phyloP scores from a whole-genome alignment of 2,797 vertebrate species.

The Periparus ater region DNA sequence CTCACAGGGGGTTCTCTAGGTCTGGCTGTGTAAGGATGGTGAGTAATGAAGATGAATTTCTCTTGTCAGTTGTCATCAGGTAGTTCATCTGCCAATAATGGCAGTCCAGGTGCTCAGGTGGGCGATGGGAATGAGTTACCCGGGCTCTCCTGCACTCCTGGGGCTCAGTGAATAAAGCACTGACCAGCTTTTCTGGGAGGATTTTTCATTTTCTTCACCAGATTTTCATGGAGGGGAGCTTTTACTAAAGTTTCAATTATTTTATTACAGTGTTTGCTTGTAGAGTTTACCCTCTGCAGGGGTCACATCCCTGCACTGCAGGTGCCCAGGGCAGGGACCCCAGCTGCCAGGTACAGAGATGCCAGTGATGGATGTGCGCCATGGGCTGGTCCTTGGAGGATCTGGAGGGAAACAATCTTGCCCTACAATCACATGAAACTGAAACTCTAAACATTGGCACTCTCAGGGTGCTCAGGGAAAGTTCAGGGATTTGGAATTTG shows the following conservation, averaged over 20 bases:
- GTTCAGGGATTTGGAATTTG: not conserved
- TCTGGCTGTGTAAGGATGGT: not conserved
- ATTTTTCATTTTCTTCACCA: too few relatives aligned
- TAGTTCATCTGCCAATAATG: not conserved
- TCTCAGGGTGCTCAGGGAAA: too few relatives aligned
- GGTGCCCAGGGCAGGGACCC: not conserved
- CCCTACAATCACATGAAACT: not conserved
- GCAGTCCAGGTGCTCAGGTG: not conserved
- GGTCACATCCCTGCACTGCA: not conserved
- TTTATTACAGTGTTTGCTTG: not conserved
- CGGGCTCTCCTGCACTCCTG: not conserved
- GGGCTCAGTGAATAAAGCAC: not conserved
- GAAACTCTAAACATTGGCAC: rapidly evolving
- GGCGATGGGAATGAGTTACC: not conserved
- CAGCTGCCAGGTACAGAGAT: not conserved
- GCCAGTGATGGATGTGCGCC: not conserved
- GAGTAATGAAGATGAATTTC: not conserved
- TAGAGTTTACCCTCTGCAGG: not conserved
- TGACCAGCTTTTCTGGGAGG: not conserved
- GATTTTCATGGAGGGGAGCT: too few relatives aligned
- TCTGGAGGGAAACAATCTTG: not conserved
- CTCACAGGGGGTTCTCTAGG: not conserved
- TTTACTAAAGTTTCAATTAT: too few relatives aligned
- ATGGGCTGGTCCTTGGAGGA: not conserved
- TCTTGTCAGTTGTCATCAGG: not conserved